Percentiles rank a stretch among this genome's conserved stretches.
Evolutionary conservation across 1,140 invertebrate species (phyloP).

Genomic region (Heliconius hewitsoni): DNA sequence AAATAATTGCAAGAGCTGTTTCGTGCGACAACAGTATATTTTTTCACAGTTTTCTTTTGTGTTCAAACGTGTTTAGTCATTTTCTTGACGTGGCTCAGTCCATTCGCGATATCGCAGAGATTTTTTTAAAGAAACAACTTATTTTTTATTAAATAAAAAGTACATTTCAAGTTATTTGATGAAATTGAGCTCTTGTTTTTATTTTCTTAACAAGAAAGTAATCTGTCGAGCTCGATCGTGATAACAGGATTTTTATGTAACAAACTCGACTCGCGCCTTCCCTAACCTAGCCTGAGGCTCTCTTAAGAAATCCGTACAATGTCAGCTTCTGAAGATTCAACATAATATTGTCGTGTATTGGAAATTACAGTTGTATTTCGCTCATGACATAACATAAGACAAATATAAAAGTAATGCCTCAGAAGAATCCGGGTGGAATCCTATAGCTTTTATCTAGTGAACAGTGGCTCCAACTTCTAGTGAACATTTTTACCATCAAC

Average conservation of each 20-base stretch:
- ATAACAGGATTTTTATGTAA: constrained; percentile 80
- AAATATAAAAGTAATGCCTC: constrained; percentile 60
- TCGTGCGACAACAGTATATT: constrained; percentile 31
- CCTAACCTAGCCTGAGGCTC: constrained; percentile 74
- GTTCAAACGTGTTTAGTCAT: constrained; percentile 28
- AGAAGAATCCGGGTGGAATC: constrained; percentile 50
- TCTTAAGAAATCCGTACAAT: constrained; percentile 71
- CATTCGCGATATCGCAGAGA: constrained; percentile 1
- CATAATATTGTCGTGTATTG: constrained; percentile 72
- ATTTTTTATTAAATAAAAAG: constrained; percentile 32
- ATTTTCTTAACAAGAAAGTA: constrained; percentile 80
- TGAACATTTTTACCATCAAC: constrained; percentile 68
- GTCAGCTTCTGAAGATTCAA: constrained; percentile 71
- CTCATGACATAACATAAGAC: constrained; percentile 70
- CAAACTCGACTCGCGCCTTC: constrained; percentile 76
- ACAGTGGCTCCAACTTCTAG: constrained; percentile 53
- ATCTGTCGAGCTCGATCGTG: constrained; percentile 74
- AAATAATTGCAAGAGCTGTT: constrained; percentile 40
- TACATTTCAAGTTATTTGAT: constrained; percentile 53
- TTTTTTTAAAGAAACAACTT: constrained; percentile 9
- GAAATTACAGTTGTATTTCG: constrained; percentile 73
- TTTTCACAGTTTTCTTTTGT: constrained; percentile 34
- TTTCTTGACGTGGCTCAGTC: constrained; percentile 21
- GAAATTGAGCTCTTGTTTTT: constrained; percentile 72
- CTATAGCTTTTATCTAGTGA: constrained; percentile 63